Evolutionary conservation across 37 sponge, comb jelly and placozoan genomes (phyloP).

Genomic region (Ianthella basta): DNA sequence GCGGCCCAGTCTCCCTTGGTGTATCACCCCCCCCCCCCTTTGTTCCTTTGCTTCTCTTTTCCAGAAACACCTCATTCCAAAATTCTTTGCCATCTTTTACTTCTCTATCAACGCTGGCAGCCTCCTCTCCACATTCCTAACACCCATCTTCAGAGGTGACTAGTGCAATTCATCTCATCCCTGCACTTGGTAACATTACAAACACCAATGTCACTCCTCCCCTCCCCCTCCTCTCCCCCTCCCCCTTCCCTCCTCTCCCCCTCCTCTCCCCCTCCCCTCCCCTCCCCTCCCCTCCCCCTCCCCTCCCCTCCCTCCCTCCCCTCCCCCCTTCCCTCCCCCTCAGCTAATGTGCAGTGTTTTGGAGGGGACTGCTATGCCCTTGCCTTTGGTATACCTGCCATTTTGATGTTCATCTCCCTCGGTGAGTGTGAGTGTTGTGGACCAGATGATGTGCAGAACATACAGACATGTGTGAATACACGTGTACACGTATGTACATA

Average conservation of each 20-base stretch:
- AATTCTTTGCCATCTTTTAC: slow-evolving; percentile 96
- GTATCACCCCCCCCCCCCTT: neutral
- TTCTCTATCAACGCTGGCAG: slow-evolving; percentile 99
- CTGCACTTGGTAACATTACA: neutral
- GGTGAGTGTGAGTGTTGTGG: slow-evolving; percentile 17
- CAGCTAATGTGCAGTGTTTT: slow-evolving; percentile 83
- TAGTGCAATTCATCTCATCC: neutral
- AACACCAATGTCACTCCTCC: neutral
- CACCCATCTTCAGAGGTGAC: slow-evolving; percentile 91
- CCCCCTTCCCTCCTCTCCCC: neutral
- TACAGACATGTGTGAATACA: neutral
- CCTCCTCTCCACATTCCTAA: slow-evolving; percentile 89
- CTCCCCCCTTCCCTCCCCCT: neutral
- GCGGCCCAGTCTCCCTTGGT: no score
- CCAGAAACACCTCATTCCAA: slow-evolving; percentile 43
- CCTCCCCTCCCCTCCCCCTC: neutral
- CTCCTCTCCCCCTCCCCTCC: neutral
- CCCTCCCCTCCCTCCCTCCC: no score
- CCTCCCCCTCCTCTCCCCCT: neutral
- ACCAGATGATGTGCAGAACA: neutral
- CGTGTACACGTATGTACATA: neutral
- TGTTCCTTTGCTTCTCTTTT: neutral
- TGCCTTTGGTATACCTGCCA: slow-evolving; percentile 95
- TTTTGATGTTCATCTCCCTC: slow-evolving; percentile 87
- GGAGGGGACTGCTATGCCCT: slow-evolving; percentile 83